Base-by-base conservation (phyloP, 2,113 vertebrate genomes). In the Macquaria australasica region DNA sequence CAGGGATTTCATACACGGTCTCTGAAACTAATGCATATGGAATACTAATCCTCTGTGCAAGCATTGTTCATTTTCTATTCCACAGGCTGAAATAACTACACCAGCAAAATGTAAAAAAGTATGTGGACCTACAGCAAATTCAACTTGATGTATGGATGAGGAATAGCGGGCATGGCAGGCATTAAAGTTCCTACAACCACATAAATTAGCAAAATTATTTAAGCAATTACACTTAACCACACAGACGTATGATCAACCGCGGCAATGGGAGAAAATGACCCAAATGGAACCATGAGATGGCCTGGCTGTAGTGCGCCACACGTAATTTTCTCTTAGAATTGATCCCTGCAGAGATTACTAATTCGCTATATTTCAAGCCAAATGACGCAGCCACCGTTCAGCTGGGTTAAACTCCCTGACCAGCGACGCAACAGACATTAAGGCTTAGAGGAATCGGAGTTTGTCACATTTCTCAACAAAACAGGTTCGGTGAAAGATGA, bases 271-370 rank as follows among this genome's bases (percentile, higher is more conserved):
- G 78, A 51, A 87, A 89, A 88, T 88, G 48, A 60, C 11, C 51
- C 62, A 87, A 87, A 85, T 88, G 78, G 73, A 76, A 4, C 37
- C 8, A 2, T 39, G 68, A 16, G 82, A 75, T 63, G 39, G 45
- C 6, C 68, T 15, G 16, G 63, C 1, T 56, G 68, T 59, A 81
- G n/a, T 20, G 41, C 23, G 25, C 11, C 2, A 48, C 1, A n/a
- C 3, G 23, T 67, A 66, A 84, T 0, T 68, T 68, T 73, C 55
- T 5, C 53, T 9, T 16, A 1, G 37, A 79, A 48, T 5, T 31
- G 21, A 73, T 66, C 56, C 39, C 23, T 2, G 1, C 23, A 25
- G 23, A n/a, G 53, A 41, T 7, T 25, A 59, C 23, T 69, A n/a
- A 82, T 86, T 69, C 21, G 0, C 14, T 62, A 25, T 2, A 39